Percentiles rank a stretch among this genome's conserved stretches.
phyloP scores from a whole-genome alignment of 2,797 vertebrate genomes.

The Pagetopsis macropterus region DNA sequence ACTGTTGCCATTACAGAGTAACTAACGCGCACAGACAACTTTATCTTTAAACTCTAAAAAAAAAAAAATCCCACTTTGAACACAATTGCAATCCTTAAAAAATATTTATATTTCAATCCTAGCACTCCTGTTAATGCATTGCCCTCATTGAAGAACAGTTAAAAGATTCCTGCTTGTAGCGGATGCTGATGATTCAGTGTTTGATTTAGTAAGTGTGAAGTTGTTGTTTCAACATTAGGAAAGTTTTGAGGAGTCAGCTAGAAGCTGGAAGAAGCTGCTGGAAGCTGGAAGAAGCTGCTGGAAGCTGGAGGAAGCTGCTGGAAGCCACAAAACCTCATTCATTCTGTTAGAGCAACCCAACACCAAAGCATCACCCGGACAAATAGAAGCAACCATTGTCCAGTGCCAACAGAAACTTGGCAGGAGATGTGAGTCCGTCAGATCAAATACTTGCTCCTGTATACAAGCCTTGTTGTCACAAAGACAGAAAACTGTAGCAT shows the following conservation, averaged over 20 bases:
- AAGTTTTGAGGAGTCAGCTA: constrained; percentile 28
- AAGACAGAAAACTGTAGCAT: constrained; percentile 2
- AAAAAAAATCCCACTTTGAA: neutral
- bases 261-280: constrained; percentile 18
- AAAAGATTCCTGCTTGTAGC: too few species aligned
- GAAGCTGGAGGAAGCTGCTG: constrained; percentile 36
- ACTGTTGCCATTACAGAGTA: neutral
- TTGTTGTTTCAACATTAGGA: constrained; percentile 16
- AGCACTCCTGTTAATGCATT: too few species aligned
- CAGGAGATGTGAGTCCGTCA: constrained; percentile 41
- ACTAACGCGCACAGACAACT: neutral
- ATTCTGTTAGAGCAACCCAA: constrained; percentile 26
- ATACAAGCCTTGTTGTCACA: constrained; percentile 33
- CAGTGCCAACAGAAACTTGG: constrained; percentile 49
- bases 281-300: constrained; percentile 27
- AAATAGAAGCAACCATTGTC: constrained; percentile 4
- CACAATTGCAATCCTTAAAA: neutral
- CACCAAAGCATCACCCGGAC: constrained; percentile 2
- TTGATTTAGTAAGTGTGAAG: constrained; percentile 3
- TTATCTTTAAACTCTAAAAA: too few species aligned
- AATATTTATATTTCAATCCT: too few species aligned
- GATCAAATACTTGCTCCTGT: constrained; percentile 11
- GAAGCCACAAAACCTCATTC: constrained; percentile 23
- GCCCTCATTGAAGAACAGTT: too few species aligned
- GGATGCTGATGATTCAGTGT: too few species aligned